These are phyloP conservation scores for Torymus aiolomorphi DNA, from an alignment of 2,888 invertebrate genomes.

Conservation along the genomic window DNA sequence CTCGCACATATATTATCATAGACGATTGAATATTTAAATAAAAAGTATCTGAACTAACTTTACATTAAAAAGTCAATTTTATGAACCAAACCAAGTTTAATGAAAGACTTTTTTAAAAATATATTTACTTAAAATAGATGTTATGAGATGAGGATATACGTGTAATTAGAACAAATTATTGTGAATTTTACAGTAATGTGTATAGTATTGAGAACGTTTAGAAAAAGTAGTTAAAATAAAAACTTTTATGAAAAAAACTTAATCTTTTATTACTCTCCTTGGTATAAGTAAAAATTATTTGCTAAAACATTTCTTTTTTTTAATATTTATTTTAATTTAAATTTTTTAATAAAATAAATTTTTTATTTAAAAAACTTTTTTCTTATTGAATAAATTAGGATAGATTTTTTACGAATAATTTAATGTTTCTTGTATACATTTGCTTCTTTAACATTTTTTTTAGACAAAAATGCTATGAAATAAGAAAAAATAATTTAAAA, in stretches of 20 bases:
- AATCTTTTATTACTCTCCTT: neutral
- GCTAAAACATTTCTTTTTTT: too few species aligned
- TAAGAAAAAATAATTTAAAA: too few species aligned
- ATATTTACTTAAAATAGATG: slow-evolving; percentile 45
- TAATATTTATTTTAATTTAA: too few species aligned
- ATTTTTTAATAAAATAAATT: too few species aligned
- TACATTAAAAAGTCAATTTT: slow-evolving; percentile 44
- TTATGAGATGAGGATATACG: slow-evolving; percentile 38
- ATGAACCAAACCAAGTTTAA: slow-evolving; percentile 38
- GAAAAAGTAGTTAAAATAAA: slow-evolving; percentile 42
- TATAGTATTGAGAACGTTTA: slow-evolving; percentile 46
- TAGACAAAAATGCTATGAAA: too few species aligned
- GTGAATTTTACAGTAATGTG: slow-evolving; percentile 48
- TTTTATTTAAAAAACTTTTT: too few species aligned
- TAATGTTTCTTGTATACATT: too few species aligned
- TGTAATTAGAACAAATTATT: slow-evolving; percentile 48
- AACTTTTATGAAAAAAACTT: slow-evolving; percentile 28
- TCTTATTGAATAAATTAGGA: too few species aligned
- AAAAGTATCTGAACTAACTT: slow-evolving; percentile 7
- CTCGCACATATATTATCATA: neutral
- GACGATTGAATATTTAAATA: neutral
- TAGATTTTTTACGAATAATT: too few species aligned
- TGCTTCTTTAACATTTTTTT: too few species aligned
- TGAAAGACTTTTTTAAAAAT: slow-evolving; percentile 40
- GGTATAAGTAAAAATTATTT: neutral